Percentiles rank a stretch among this genome's conserved stretches.
These are phyloP conservation scores for Drosophila kanekoi DNA, from an alignment of 2,888 invertebrate species.

Conservation along the genomic window DNA sequence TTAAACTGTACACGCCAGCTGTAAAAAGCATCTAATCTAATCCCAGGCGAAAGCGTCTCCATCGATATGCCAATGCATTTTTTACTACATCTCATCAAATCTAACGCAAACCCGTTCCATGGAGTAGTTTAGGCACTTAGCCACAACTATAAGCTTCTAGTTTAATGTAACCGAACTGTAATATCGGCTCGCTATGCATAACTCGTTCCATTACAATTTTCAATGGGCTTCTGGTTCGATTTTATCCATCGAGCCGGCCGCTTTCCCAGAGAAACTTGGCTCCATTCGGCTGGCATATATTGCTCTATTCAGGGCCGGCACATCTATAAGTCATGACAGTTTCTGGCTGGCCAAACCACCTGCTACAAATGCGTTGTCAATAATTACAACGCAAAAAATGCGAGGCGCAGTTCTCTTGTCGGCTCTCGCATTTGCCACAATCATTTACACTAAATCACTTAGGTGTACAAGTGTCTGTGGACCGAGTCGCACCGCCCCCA, in stretches of 20 bases:
- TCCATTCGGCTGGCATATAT: constrained; percentile 23
- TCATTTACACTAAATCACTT: constrained; percentile 81
- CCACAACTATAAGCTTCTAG: constrained; percentile 20
- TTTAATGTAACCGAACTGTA: constrained; percentile 40
- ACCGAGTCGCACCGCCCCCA: neutral
- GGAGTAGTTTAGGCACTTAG: constrained; percentile 13
- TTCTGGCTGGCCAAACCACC: constrained; percentile 54
- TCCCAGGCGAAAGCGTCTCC: constrained; percentile 34
- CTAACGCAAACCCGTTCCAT: constrained; percentile 37
- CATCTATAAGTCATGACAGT: constrained; percentile 43
- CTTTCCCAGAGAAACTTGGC: constrained; percentile 10
- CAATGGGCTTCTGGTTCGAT: constrained; percentile 20
- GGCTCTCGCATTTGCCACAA: constrained; percentile 69
- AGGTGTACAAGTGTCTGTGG: constrained; percentile 74
- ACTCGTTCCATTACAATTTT: constrained; percentile 40
- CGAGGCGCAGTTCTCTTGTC: constrained; percentile 21
- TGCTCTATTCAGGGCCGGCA: constrained; percentile 38
- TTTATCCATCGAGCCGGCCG: constrained; percentile 5
- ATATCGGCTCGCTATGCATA: constrained; percentile 37
- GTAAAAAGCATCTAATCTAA: constrained; percentile 31
- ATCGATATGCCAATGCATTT: constrained; percentile 48
- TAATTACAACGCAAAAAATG: constrained; percentile 67
- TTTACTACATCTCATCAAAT: constrained; percentile 30
- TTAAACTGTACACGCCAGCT: neutral
- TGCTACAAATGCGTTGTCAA: constrained; percentile 68